These are phyloP conservation scores for Microcebus lehilahytsara DNA, from an alignment of 2,113 vertebrate genomes.

Conservation along the genomic window DNA sequence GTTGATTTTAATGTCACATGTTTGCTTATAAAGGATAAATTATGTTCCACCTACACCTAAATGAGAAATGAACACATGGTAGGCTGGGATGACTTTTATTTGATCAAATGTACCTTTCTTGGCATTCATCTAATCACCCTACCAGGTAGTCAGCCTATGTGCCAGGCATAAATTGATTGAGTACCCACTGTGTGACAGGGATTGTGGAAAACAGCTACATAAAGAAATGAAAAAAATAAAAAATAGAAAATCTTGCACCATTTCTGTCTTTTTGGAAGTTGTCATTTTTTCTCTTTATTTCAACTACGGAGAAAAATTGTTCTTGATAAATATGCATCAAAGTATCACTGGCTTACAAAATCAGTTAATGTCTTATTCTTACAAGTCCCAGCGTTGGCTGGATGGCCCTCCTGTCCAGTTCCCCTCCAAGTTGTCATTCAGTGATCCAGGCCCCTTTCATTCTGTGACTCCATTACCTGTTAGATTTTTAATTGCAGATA, in stretches of 20 bases:
- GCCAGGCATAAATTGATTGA: not conserved
- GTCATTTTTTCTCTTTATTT: not conserved
- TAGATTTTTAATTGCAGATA: not conserved
- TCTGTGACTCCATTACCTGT: not conserved
- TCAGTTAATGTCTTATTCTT: not conserved
- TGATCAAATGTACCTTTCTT: not conserved
- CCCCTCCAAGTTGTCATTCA: not conserved
- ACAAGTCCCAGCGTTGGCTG: rapidly evolving
- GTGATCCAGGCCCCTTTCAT: not conserved
- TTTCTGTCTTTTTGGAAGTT: not conserved
- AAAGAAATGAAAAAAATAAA: not conserved
- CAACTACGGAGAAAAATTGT: not conserved
- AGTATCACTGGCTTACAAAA: not conserved
- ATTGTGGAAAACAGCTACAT: not conserved
- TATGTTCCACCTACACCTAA: not conserved
- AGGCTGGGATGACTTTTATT: not conserved
- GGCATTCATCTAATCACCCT: not conserved
- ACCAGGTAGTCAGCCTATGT: not conserved
- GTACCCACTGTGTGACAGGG: not conserved
- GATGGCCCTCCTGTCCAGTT: not conserved
- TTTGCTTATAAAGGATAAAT: not conserved
- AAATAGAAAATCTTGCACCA: not conserved
- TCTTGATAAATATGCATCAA: not conserved
- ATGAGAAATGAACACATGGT: not conserved
- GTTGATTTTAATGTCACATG: not conserved